These are phyloP conservation scores for Anadara kagoshimensis DNA, from an alignment of 1,140 invertebrate species.

Conservation along the genomic window DNA sequence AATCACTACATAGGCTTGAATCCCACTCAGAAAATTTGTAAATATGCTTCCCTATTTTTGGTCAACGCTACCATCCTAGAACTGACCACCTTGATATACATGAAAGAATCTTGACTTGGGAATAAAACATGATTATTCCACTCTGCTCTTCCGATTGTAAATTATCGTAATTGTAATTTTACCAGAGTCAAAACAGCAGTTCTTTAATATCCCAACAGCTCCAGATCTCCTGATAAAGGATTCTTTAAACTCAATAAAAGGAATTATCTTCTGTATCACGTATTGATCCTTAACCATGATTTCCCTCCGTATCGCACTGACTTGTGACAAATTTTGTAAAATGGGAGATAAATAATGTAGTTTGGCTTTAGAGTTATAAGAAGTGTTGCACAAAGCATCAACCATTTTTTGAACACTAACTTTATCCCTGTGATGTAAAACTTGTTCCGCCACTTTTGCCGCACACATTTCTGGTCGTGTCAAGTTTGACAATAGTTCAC, in stretches of 20 bases:
- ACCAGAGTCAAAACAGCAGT: slow-evolving; percentile 78
- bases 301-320: slow-evolving; percentile 66
- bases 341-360: slow-evolving; percentile 82
- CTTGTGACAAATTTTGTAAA: slow-evolving; percentile 74
- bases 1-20: too few species aligned
- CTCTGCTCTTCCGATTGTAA: too few species aligned
- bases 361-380: slow-evolving; percentile 81
- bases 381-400: slow-evolving; percentile 80
- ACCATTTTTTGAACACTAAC: slow-evolving; percentile 79
- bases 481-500: slow-evolving; percentile 89
- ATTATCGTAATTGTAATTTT: neutral
- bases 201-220: slow-evolving; percentile 79
- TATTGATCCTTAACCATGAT: slow-evolving; percentile 75
- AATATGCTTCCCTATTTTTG: too few species aligned
- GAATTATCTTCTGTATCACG: slow-evolving; percentile 81
- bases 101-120: too few species aligned
- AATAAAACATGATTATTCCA: too few species aligned
- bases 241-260: slow-evolving; percentile 84
- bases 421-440: slow-evolving; percentile 76
- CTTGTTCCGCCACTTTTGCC: slow-evolving; percentile 78
- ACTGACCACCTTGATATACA: too few species aligned
- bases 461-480: slow-evolving; percentile 76
- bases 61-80: too few species aligned
- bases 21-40: too few species aligned
- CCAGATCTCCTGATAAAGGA: slow-evolving; percentile 84